Conservation (phyloP, 2,797 vertebrate genomes). For the Catamblyrhynchus diadema region DNA sequence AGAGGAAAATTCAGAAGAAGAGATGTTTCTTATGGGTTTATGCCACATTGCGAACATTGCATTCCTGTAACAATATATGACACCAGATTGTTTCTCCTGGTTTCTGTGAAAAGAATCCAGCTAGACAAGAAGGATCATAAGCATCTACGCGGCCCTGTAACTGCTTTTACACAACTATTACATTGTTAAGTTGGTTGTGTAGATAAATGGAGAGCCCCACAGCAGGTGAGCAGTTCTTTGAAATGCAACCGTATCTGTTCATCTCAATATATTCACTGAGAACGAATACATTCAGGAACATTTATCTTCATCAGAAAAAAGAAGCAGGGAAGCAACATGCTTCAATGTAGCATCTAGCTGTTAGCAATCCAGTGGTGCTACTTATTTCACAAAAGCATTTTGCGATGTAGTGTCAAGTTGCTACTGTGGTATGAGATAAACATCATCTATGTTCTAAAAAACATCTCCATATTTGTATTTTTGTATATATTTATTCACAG, state of each 20-base stretch:
- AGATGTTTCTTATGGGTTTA: background rate
- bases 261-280: background rate
- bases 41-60: background rate
- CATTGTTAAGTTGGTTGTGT: background rate
- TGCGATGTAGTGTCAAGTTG: background rate
- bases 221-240: background rate
- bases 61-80: background rate
- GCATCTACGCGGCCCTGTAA: background rate
- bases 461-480: background rate
- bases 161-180: background rate
- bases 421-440: background rate
- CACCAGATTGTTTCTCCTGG: background rate
- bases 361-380: background rate
- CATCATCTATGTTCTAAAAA: background rate
- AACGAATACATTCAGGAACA: background rate
- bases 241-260: background rate
- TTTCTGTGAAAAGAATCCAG: background rate
- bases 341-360: background rate
- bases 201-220: background rate
- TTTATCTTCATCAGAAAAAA: background rate
- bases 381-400: background rate
- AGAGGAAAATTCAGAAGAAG: background rate
- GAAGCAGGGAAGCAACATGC: background rate
- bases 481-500: background rate
- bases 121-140: background rate